These are phyloP conservation scores for Nasua narica DNA, from an alignment of 2,797 vertebrate species.

Conservation along the genomic window DNA sequence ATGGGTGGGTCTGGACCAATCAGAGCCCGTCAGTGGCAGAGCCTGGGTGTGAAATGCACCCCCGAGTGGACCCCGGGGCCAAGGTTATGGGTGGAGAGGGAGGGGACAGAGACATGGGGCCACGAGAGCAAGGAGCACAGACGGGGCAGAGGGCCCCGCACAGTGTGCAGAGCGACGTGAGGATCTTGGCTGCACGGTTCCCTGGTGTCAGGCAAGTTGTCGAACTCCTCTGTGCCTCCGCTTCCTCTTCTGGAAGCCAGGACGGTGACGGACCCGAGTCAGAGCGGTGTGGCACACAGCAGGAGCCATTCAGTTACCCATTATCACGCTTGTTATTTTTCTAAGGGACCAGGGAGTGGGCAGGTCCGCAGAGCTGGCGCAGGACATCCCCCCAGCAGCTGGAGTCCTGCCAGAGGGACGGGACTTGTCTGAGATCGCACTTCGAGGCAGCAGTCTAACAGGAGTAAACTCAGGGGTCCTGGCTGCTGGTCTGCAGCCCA, in stretches of 20 bases:
- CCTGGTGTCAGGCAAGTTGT: not conserved
- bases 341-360: not conserved
- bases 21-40: not conserved
- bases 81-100: not conserved
- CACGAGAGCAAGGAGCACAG: not conserved
- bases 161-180: rapidly evolving
- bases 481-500: not conserved
- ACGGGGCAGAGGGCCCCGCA: not conserved
- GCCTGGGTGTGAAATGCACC: not conserved
- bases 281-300: not conserved
- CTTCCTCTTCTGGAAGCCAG: not conserved
- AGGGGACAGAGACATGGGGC: not conserved
- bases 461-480: not conserved
- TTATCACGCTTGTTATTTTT: not conserved
- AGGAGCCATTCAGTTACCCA: not conserved
- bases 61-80: too few relatives aligned
- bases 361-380: not conserved
- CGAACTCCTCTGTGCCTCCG: not conserved
- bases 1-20: not conserved
- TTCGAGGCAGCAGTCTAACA: not conserved
- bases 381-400: not conserved
- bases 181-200: not conserved
- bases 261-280: not conserved
- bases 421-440: not conserved
- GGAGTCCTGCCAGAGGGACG: too few relatives aligned